Percentiles rank a stretch among this genome's conserved stretches.
Evolutionary conservation across 2,113 vertebrate genomes (phyloP).

Genomic region (Thryonomys swinderianus): DNA sequence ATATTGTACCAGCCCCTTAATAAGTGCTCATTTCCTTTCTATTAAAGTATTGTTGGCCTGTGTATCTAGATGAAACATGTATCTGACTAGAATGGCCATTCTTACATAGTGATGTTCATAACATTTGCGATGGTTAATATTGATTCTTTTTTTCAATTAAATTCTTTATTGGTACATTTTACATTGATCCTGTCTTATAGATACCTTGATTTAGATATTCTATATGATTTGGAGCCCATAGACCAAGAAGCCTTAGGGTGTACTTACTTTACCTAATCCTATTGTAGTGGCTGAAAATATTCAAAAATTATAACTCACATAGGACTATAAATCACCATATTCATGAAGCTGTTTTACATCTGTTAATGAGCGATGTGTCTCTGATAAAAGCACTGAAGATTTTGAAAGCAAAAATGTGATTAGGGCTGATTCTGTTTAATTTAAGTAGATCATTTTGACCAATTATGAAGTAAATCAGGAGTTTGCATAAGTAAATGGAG

Average conservation of each 20-base stretch:
- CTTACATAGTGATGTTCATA: background rate
- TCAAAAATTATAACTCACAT: background rate
- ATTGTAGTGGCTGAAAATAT: background rate
- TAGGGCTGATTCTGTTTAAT: conserved; percentile 11
- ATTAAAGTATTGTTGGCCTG: background rate
- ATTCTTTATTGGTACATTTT: no score
- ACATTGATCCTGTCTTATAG: background rate
- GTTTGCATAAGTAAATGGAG: background rate
- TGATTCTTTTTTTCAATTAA: no score
- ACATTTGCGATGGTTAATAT: background rate
- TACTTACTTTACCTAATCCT: background rate
- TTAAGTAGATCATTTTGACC: conserved; percentile 10
- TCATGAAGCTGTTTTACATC: background rate
- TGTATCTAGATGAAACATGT: background rate
- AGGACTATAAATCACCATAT: background rate
- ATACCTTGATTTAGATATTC: background rate
- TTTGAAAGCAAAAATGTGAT: background rate
- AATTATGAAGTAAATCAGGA: background rate
- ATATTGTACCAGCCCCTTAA: background rate
- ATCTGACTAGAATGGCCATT: background rate
- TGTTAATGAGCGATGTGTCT: background rate
- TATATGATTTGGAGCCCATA: background rate
- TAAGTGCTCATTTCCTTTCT: background rate
- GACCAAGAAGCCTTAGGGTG: background rate
- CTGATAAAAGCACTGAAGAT: conserved; percentile 39